Evolutionary conservation across 2,113 vertebrate genomes (phyloP), one percentile per base, ranked within the genome.

Genomic region (Piprites chloris): DNA sequence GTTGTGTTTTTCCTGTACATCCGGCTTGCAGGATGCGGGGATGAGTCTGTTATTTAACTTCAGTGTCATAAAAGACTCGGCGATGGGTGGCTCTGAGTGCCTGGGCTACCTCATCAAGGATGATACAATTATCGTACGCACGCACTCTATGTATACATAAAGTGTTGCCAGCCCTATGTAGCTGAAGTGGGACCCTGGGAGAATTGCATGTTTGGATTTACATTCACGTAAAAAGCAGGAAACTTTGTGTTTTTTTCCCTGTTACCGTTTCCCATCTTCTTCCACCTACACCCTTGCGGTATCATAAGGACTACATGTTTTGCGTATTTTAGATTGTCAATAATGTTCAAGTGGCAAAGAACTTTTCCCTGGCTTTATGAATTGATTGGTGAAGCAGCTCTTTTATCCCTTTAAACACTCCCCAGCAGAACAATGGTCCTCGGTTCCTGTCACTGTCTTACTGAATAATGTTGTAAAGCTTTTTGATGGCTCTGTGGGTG

Each of bases 71-170:
- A 71, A 71, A 84, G 62, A 15, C 41, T 55, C 18, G 0, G 69
- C 27, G 27, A 32, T 33, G 85, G 23, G 33, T 28, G 35, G 37
- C 76, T 73, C 33, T 28, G 53, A 6, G 27, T 65, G 42, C n/a
- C 49, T 15, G 44, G 39, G 35, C 27, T 35, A 1, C 39, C 11
- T 39, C 33, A 12, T 7, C 14, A 41, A 63, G 39, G 18, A 9
- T 61, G 72, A 47, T 21, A 7, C 12, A n/a, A 5, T 20, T 3
- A 4, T 18, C 9, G 4, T 2, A 8, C 14, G 50, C 8, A 0
- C 10, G 0, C 33, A 2, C 5, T 35, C 2, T 37, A 2, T 42
- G 33, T 23, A 14, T 6, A 12, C 30, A 28, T 42, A 35, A 61
- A 80, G 21, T 67, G 8, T 15, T 79, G 19, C 37, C 30, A 58